Percentiles rank a stretch among this genome's conserved stretches.
phyloP scores from a whole-genome alignment of 1,140 invertebrate genomes.

The Caenorhabditis tropicalis region DNA sequence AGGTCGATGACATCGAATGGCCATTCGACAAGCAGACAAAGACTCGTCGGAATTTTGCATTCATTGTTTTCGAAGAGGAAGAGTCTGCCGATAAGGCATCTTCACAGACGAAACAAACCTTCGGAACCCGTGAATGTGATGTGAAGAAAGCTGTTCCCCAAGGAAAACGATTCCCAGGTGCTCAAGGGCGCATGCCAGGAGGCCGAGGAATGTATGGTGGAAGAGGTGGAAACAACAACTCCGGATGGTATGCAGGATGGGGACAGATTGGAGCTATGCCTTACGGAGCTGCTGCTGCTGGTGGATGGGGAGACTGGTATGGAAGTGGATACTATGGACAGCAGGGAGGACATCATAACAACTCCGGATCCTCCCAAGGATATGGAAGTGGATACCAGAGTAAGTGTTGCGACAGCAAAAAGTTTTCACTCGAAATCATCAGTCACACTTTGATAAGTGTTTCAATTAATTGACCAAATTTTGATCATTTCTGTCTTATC shows the following conservation, averaged over 20 bases:
- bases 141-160: conserved; percentile 72
- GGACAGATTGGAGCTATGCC: conserved; percentile 49
- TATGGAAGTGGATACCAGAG: conserved; percentile 46
- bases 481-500: too few species aligned
- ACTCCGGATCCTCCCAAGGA: background rate
- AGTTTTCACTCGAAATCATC: too few species aligned
- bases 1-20: conserved; percentile 71
- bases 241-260: conserved; percentile 46
- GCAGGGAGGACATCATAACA: background rate
- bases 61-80: conserved; percentile 72
- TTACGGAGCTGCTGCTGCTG: conserved; percentile 29
- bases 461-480: background rate
- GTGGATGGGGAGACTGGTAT: conserved; percentile 50
- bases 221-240: conserved; percentile 46
- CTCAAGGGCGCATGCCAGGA: conserved; percentile 30
- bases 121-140: conserved; percentile 65
- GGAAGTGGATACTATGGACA: conserved; percentile 6
- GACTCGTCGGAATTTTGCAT: conserved; percentile 70
- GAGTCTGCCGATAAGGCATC: conserved; percentile 68
- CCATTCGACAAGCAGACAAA: conserved; percentile 71
- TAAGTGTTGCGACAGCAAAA: too few species aligned
- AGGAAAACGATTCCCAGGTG: conserved; percentile 60
- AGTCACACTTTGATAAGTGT: too few species aligned
- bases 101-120: conserved; percentile 64
- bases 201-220: conserved; percentile 37